Base-by-base conservation (phyloP, 2,888 invertebrate genomes). In the Clivina fossor region DNA sequence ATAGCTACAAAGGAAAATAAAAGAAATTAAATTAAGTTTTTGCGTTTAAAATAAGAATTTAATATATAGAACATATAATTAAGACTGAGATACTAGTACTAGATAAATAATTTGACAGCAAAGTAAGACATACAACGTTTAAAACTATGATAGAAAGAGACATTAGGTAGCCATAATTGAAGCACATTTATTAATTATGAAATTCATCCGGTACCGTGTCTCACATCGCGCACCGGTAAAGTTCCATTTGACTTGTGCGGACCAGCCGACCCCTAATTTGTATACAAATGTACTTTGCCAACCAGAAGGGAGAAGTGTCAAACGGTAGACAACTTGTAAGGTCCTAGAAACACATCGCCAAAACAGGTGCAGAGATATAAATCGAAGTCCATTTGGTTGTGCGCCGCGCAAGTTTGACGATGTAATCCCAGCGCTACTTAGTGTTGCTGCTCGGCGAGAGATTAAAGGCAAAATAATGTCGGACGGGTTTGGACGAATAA, bases 401-500 rank as follows among this genome's bases (percentile, higher is more conserved):
- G n/a, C n/a, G n/a, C n/a, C 41, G 41, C n/a, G 30, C 72, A 73
- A 74, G 70, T 73, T 71, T 72, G 72, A 72, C 68, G 69, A 71
- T 71, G 67, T 73, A 73, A 74, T 73, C 71, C 71, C 51, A 61
- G 63, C 68, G 69, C 68, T 70, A 71, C 70, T 73, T 72, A 72
- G 70, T 68, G 71, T 64, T 61, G 48, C n/a, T n/a, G n/a, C n/a
- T n/a, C n/a, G n/a, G n/a, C 57, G 61, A 63, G 68, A 74, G 74
- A 74, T 74, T 74, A 73, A 73, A 71, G 71, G 69, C 67, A 65
- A 69, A 69, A 67, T 70, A 70, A 69, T 69, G 69, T n/a, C n/a
- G n/a, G 65, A 63, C 35, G 65, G 71, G 65, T 71, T 70, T 68
- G 66, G 64, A 64, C 66, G 71, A 73, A 13, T 7, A 9, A 19